Evolutionary conservation across 2,113 vertebrate species (phyloP).

Genomic region (Solenodon paradoxus): DNA sequence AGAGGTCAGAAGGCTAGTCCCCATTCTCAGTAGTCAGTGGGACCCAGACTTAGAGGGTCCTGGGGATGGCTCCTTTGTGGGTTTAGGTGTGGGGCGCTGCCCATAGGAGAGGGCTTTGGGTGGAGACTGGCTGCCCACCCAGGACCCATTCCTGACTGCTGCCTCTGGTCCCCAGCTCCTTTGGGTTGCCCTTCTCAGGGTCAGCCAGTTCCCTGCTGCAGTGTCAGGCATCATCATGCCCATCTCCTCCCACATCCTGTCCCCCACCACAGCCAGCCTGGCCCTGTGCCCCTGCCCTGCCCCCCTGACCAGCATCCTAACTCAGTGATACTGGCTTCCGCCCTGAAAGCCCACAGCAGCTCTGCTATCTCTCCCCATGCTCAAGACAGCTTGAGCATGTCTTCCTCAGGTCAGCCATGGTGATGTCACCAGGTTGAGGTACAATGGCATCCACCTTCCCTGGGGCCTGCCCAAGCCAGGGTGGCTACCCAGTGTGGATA

Average conservation of each 20-base stretch:
- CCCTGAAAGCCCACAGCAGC: not conserved
- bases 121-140: not conserved
- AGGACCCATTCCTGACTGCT: not conserved
- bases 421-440: not conserved
- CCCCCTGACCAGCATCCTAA: conserved; percentile 47
- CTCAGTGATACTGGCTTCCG: not conserved
- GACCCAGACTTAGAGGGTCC: not conserved
- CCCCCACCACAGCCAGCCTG: conserved; percentile 53
- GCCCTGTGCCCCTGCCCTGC: conserved; percentile 50
- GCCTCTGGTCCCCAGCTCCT: not conserved
- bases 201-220: conserved; percentile 64
- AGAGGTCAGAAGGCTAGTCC: not conserved
- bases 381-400: not conserved
- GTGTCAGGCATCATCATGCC: conserved; percentile 35
- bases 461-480: not conserved
- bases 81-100: too few relatives aligned
- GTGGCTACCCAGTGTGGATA: not conserved
- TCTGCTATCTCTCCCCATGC: not conserved
- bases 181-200: conserved; percentile 68
- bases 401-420: not conserved
- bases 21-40: not conserved
- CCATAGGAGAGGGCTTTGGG: not conserved
- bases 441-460: not conserved
- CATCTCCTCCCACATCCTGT: conserved; percentile 56
- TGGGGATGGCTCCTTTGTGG: not conserved